A percentile compares a stretch with the other conserved stretches of the same genome.
Evolutionary conservation across 2,113 vertebrate species (phyloP).

Genomic region (Dipodomys stephensi): DNA sequence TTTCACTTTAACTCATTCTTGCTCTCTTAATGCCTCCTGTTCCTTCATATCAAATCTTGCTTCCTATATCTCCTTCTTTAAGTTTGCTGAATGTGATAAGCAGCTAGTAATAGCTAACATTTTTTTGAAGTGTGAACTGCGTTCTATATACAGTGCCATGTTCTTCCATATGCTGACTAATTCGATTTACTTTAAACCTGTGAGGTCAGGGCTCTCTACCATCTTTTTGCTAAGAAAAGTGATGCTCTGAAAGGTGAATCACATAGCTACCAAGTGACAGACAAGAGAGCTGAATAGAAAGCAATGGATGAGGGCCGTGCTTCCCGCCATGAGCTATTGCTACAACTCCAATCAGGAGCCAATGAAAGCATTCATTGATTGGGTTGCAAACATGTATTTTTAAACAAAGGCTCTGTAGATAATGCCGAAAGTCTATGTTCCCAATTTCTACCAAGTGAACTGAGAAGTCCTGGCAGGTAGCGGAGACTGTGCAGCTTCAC

Average conservation of each 20-base stretch:
- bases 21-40: background rate
- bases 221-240: background rate
- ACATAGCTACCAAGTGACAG: background rate
- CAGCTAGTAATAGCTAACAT: background rate
- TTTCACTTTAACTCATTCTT: background rate
- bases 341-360: too few species aligned
- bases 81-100: background rate
- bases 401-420: background rate
- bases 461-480: background rate
- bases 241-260: background rate
- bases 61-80: background rate
- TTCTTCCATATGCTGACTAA: background rate
- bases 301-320: background rate
- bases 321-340: rapidly evolving
- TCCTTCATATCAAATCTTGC: background rate
- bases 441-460: background rate
- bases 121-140: background rate
- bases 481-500: background rate
- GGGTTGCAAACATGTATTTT: background rate
- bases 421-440: background rate
- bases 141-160: background rate
- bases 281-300: background rate
- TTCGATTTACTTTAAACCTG: background rate
- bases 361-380: rapidly evolving
- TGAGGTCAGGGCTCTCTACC: background rate